Evolutionary conservation across 1,140 invertebrate species (phyloP).

Genomic region (Heterodera schachtii): DNA sequence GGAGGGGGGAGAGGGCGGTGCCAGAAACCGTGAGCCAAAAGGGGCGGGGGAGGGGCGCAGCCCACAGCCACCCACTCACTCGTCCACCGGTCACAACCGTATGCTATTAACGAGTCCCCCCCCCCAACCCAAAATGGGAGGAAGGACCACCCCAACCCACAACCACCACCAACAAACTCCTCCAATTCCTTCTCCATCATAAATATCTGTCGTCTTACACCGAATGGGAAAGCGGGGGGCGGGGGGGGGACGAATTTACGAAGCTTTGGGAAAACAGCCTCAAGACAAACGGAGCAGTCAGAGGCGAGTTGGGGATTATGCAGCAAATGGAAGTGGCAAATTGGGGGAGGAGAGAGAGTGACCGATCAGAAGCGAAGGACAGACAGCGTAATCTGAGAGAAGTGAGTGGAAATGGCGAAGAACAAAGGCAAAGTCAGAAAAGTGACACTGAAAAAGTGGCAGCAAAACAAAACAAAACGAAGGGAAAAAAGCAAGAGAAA

Average conservation of each 20-base stretch:
- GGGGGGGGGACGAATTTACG: slow-evolving; percentile 17
- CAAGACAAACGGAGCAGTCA: slow-evolving; percentile 21
- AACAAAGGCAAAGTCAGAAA: not conserved
- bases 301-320: slow-evolving; percentile 18
- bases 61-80: not conserved
- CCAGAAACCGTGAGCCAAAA: not conserved
- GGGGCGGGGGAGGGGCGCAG: not conserved
- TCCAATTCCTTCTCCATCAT: not conserved
- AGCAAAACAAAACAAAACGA: too few relatives aligned
- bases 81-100: slow-evolving; percentile 7
- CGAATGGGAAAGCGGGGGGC: not conserved
- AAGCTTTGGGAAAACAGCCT: slow-evolving; percentile 29
- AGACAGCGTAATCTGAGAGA: not conserved
- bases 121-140: slow-evolving; percentile 1
- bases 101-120: not conserved
- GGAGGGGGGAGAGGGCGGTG: not conserved
- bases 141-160: not conserved
- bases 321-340: not conserved
- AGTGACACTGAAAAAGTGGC: not conserved
- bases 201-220: not conserved
- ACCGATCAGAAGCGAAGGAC: not conserved
- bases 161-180: not conserved
- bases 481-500: too few relatives aligned
- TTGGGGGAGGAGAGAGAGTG: not conserved
- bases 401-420: not conserved